Base-by-base conservation (phyloP, 2,888 invertebrate species). In the Eristalis intricaria region DNA sequence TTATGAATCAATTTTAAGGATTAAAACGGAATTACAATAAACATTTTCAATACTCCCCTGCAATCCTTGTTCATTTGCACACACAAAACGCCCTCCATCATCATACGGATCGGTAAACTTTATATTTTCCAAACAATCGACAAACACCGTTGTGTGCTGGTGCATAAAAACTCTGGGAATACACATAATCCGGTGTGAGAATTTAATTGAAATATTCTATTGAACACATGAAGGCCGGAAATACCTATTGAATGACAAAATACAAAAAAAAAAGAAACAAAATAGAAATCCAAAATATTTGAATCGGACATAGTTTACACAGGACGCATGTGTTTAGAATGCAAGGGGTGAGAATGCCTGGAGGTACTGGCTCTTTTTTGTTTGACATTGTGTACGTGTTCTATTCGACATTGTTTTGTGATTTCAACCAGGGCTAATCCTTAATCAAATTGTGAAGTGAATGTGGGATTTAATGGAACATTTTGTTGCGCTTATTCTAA, bases 1-100 rank as follows among this genome's bases (percentile, higher is more conserved):
- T 38, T 83, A 79, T 74, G 78, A 78, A 86, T 86, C 78, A 75
- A 83, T 83, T 87, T 83, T 79, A 76, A 63, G 63, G 32, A 64
- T 40, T 63, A 69, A 40, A 77, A 64, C 1, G 19, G 35, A 22
- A 75, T 43, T 58, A 23, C 75, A 56, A 56, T 43, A 13, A 1
- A 73, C 23, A 58, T 22, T 66, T 66, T 68, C 29, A 23, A 50
- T 15, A 61, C 58, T n/a, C 58, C 35, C 2, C n/a, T 50, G n/a
- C n/a, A 19, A 19, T n/a, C 50, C 50, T 50, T 50, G 13, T 50
- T 29, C 0, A 22, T 29, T 56, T 3, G 19, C 38, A 5, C 11
- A 32, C 32, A 7, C 38, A 38, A 8, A 26, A 4, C 19, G 2
- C 19, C 15, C 60, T 35, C 8, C 38, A 15, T 43, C 60, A 32